phyloP scores from a whole-genome alignment of 2,888 invertebrate genomes.

The Hypomecis punctinalis region DNA sequence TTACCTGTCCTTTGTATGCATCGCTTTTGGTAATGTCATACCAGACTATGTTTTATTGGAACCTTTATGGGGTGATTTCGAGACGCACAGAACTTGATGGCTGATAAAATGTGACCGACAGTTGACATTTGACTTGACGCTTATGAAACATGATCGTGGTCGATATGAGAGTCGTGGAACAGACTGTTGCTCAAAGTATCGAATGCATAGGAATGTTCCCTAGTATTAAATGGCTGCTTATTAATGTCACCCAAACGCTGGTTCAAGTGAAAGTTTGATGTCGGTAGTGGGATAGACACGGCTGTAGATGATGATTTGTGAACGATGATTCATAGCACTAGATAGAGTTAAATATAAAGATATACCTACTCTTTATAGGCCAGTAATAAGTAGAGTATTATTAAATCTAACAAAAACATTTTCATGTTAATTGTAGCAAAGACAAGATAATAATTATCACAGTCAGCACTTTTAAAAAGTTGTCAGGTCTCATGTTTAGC shows the following conservation, averaged over 20 bases:
- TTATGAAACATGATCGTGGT: conserved; percentile 35
- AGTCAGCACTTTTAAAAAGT: too few species aligned
- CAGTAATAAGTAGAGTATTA: too few species aligned
- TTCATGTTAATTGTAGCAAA: too few species aligned
- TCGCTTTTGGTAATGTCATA: conserved; percentile 41
- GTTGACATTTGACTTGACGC: conserved; percentile 31
- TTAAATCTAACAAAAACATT: too few species aligned
- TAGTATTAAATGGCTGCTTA: conserved; percentile 17
- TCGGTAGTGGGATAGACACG: too few species aligned
- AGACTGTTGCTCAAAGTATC: conserved; percentile 23
- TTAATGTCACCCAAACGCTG: conserved; percentile 9
- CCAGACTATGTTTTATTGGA: conserved; percentile 37
- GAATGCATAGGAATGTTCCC: conserved; percentile 15
- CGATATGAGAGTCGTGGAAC: conserved; percentile 16
- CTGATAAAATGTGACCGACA: conserved; percentile 31
- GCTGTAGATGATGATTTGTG: too few species aligned
- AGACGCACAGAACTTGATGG: conserved; percentile 24
- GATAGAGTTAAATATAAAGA: too few species aligned
- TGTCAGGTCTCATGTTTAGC: too few species aligned
- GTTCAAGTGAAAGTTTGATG: neutral
- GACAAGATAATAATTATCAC: too few species aligned
- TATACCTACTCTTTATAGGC: too few species aligned
- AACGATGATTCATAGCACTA: too few species aligned
- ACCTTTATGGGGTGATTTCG: conserved; percentile 32
- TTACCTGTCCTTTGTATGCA: conserved; percentile 39